Evolutionary conservation across 2,113 vertebrate genomes (phyloP), one percentile per base, ranked within the genome.

Genomic region (Xyrauchen texanus): DNA sequence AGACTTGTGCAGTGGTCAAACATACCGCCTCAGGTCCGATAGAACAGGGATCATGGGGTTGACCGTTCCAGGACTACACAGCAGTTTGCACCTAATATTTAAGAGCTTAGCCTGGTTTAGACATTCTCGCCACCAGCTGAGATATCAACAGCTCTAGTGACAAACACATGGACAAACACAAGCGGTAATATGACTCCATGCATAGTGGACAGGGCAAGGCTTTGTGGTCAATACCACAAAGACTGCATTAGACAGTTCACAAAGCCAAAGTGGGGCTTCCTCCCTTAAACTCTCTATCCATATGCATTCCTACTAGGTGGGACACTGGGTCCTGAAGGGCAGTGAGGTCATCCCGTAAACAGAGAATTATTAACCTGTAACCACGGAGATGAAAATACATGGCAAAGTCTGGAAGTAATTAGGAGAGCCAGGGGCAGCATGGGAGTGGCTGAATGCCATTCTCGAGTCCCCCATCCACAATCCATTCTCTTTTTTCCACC

Each of bases 371-470:
- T 91, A 92, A 92, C 91, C 88, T 89, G 90, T 91, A 92, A 90
- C 90, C 90, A 91, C 72, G 85, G 90, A 82, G 82, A 91, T 89
- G 77, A 86, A 87, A 92, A 91, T 88, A 88, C 78, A 66, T 84
- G 49, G 87, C 84, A 88, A 91, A 92, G 90, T 91, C 91, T 92
- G 91, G 92, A 92, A 91, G 87, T 92, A 88, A 92, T 92, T 92
- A 92, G 87, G 88, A 86, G 87, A 89, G 82, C 88, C 87, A 84
- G 83, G 87, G 89, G 88, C 85, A 89, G 87, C 84, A 86, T 87
- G 89, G 91, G 90, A 92, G 91, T 84, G 88, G 88, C 80, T 47
- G 57, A 88, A 92, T 92, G 90, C 88, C 87, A 90, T 84, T 85
- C 84, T 81, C 83, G 81, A 89, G 81, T 85, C 21, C 21, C 21